Base-by-base conservation (phyloP, 2,888 invertebrate species). In the Merodon equestris region DNA sequence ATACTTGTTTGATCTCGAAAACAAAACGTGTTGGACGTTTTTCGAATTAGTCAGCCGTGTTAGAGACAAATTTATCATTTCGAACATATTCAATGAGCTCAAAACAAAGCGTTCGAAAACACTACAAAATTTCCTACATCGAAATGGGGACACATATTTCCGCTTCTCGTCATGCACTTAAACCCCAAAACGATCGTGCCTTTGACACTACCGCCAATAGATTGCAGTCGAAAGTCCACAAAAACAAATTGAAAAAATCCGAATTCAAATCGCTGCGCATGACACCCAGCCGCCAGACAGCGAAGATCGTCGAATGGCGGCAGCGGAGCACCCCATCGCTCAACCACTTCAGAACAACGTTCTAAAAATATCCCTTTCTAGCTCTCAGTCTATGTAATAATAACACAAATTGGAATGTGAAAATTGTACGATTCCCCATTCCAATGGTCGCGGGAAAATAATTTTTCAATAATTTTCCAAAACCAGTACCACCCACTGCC, bases 301-400 rank as follows among this genome's bases (percentile, higher is more conserved):
- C 7, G 47, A 40, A 36, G 42, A 63, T 68, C 63, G 51, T 68
- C 64, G 13, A 74, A 45, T 34, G 14, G 40, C 68, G 42, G 74
- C 45, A 58, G 47, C 40, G 66, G 68, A 79, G 67, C 74, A 58
- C 67, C 72, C 72, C 48, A 72, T 63, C 73, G 67, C 73, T 68
- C 72, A 81, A 81, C 75, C 75, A 76, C 82, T 76, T 71, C 67
- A 66, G 68, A 81, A 57, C 68, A 56, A 56, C 60, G 45, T 73
- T 83, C 83, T 83, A 83, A 83, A 83, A 83, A 83, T 83, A 83
- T 63, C 83, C 54, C 19, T 54, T 75, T 77, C 83, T 83, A 77
- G 81, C 76, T 81, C 63, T 63, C 70, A 7, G 68, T 77, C 64
- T 72, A 79, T 83, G 81, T 83, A 81, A 83, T 73, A 81, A 67